Conservation (phyloP, 2,797 vertebrate genomes). For the Poeciliopsis infans region DNA sequence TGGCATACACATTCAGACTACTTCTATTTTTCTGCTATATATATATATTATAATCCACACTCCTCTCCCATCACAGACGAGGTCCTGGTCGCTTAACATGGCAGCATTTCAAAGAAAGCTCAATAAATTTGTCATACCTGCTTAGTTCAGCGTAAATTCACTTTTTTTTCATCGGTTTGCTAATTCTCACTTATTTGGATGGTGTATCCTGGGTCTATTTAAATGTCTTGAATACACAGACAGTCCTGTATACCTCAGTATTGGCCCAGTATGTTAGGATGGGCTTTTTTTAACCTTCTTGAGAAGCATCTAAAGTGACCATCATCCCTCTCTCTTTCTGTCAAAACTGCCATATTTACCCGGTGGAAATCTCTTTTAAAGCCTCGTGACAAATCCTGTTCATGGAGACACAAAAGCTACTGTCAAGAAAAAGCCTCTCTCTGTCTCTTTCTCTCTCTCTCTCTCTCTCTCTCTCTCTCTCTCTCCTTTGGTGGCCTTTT, state of each 20-base stretch:
- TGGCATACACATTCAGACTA: constrained; percentile 53
- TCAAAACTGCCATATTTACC: constrained; percentile 81
- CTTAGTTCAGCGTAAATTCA: constrained; percentile 75
- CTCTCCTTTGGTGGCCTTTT: constrained; percentile 46
- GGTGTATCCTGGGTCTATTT: constrained; percentile 71
- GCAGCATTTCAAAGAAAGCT: constrained; percentile 77
- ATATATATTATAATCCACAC: constrained; percentile 60
- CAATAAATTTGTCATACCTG: constrained; percentile 81
- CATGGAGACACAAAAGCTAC: constrained; percentile 79
- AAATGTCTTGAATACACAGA: constrained; percentile 70
- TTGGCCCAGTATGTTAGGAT: constrained; percentile 53
- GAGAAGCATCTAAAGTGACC: constrained; percentile 76
- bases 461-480: constrained; percentile 28
- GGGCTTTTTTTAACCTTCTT: constrained; percentile 48
- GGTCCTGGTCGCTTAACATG: constrained; percentile 70
- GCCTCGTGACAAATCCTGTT: constrained; percentile 84
- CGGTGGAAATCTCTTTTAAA: constrained; percentile 81
- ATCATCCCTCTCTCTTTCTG: constrained; percentile 74
- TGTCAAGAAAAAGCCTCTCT: constrained; percentile 77
- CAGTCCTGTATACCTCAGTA: constrained; percentile 57
- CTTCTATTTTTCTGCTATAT: constrained; percentile 23
- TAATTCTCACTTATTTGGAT: constrained; percentile 74
- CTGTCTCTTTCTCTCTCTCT: constrained; percentile 42
- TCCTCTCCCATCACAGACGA: constrained; percentile 65
- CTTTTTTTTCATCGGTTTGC: constrained; percentile 74